A percentile compares a stretch with the other conserved stretches of the same genome.
phyloP scores from a whole-genome alignment of 2,797 vertebrate genomes.

The Neostethus bicornis region DNA sequence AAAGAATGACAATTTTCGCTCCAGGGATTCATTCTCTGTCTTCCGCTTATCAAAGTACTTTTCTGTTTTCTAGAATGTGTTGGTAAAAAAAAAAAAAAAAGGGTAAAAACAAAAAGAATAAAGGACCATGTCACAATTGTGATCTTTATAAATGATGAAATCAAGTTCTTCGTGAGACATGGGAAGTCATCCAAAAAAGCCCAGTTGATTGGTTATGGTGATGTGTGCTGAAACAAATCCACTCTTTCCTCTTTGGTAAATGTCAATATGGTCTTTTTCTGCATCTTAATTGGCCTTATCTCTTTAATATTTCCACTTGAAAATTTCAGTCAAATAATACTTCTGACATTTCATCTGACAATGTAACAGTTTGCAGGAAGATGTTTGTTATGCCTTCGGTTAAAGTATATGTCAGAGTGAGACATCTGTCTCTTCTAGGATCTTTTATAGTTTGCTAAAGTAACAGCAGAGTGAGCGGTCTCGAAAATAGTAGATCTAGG shows the following conservation, averaged over 20 bases:
- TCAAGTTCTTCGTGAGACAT: slow-evolving; percentile 59
- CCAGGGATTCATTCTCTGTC: no score
- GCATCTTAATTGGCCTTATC: slow-evolving; percentile 57
- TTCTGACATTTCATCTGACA: slow-evolving; percentile 23
- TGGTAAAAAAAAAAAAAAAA: neutral
- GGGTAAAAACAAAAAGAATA: slow-evolving; percentile 1
- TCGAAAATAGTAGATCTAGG: no score
- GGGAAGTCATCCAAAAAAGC: slow-evolving; percentile 75
- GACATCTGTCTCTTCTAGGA: no score
- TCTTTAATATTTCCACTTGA: slow-evolving; percentile 39
- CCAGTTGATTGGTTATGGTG: slow-evolving; percentile 74
- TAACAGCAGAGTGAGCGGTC: no score
- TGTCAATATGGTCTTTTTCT: slow-evolving; percentile 34
- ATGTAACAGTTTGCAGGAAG: slow-evolving; percentile 5
- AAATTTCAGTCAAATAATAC: slow-evolving; percentile 29
- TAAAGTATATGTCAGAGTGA: no score
- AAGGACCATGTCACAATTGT: slow-evolving; percentile 15
- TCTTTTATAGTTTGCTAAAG: no score
- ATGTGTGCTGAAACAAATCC: slow-evolving; percentile 76
- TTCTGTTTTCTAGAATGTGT: no score
- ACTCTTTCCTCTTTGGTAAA: slow-evolving; percentile 69
- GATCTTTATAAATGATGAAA: slow-evolving; percentile 40
- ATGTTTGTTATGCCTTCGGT: no score
- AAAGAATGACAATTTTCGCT: no score
- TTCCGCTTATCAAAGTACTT: no score